Percentiles rank a stretch among this genome's conserved stretches.
These are phyloP conservation scores for Lytechinus variegatus DNA, from an alignment of 35 echinoderm and acorn worm genomes.

Conservation along the genomic window DNA sequence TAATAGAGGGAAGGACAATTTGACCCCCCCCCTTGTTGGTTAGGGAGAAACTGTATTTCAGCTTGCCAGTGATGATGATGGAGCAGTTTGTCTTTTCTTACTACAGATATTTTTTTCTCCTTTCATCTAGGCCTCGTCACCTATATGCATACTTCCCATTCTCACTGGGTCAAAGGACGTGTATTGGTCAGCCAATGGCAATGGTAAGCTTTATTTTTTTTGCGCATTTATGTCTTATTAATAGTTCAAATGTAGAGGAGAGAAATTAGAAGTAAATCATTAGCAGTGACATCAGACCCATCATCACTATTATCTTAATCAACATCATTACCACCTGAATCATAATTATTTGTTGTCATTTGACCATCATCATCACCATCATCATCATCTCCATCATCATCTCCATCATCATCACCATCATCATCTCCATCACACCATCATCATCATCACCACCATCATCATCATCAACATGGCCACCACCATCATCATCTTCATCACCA, in stretches of 20 bases:
- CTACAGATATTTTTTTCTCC: neutral
- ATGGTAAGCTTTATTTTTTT: slow-evolving; percentile 42
- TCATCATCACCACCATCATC: slow-evolving; percentile 52
- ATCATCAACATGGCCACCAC: slow-evolving; percentile 55
- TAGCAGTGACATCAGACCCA: neutral
- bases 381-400: slow-evolving; percentile 31
- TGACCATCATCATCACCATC: neutral
- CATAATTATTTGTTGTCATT: no score
- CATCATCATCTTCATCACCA: slow-evolving; percentile 23
- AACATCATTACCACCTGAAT: no score
- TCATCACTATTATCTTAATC: neutral
- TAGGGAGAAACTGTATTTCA: no score
- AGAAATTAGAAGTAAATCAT: neutral
- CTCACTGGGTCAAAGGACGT: slow-evolving; percentile 60
- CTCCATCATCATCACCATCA: slow-evolving; percentile 23
- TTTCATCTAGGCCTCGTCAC: neutral
- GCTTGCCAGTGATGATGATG: no score
- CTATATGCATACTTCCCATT: slow-evolving; percentile 71
- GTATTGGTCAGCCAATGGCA: slow-evolving; percentile 73
- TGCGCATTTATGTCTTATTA: neutral
- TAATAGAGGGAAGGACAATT: no score
- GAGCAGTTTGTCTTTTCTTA: neutral
- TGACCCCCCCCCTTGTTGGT: no score
- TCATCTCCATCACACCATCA: slow-evolving; percentile 49
- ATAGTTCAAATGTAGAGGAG: neutral